Evolutionary conservation across 2,113 vertebrate genomes (phyloP).

Genomic region (Dicaeum eximium): DNA sequence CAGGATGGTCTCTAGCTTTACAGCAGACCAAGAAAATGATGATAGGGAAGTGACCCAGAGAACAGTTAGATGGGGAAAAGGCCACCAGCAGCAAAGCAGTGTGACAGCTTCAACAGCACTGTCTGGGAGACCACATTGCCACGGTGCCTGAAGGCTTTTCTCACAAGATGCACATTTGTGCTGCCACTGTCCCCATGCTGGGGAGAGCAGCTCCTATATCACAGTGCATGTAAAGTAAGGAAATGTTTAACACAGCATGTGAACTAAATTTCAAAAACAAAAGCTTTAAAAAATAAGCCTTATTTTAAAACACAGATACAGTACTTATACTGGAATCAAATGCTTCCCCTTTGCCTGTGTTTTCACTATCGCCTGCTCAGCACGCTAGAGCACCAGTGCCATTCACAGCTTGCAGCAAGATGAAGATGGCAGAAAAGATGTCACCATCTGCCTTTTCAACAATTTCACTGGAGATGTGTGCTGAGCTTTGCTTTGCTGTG

Average conservation of each 20-base stretch:
- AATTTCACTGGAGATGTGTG: background rate
- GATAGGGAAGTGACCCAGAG: background rate
- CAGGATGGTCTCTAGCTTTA: background rate
- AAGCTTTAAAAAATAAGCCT: background rate
- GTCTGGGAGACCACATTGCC: background rate
- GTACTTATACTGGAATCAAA: background rate
- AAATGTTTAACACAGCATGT: background rate
- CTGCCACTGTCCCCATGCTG: background rate
- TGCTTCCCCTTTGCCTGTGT: background rate
- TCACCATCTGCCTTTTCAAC: background rate
- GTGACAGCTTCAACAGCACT: background rate
- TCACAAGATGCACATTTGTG: accelerated
- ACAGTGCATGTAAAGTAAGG: background rate
- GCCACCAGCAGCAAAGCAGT: background rate
- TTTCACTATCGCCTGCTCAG: background rate
- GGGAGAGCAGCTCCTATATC: background rate
- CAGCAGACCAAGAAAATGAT: background rate
- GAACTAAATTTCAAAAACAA: background rate
- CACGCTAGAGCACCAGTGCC: background rate
- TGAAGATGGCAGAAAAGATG: background rate
- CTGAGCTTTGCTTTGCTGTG: background rate
- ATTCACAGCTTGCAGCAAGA: background rate
- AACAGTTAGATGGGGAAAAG: background rate
- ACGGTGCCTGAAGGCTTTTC: background rate
- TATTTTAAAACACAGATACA: background rate